Evolutionary conservation across 1,140 invertebrate species (phyloP).

Genomic region (Apocrypta bakeri): DNA sequence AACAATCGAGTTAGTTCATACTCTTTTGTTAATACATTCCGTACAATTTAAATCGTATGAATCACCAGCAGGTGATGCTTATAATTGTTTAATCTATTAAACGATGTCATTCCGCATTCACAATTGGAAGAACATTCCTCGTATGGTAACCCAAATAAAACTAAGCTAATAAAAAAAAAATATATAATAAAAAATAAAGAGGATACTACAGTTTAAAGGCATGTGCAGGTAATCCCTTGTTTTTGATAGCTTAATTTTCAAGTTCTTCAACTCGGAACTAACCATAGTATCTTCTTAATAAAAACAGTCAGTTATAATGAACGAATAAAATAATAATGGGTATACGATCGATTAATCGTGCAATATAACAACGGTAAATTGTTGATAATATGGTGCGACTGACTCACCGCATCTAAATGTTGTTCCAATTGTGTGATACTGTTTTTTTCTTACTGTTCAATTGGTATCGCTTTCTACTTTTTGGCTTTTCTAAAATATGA

Average conservation of each 20-base stretch:
- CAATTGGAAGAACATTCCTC: constrained; percentile 75
- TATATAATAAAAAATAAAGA: constrained; percentile 54
- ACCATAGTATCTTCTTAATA: constrained; percentile 30
- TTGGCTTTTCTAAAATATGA: constrained; percentile 76
- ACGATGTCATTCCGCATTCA: constrained; percentile 71
- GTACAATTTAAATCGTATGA: constrained; percentile 17
- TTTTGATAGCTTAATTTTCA: neutral
- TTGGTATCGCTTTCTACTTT: constrained; percentile 74
- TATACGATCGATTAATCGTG: constrained; percentile 68
- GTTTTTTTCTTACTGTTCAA: constrained; percentile 68
- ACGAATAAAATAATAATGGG: constrained; percentile 27
- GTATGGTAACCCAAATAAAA: constrained; percentile 61
- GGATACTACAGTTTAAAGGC: constrained; percentile 51
- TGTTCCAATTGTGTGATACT: constrained; percentile 74
- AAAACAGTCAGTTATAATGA: constrained; percentile 49
- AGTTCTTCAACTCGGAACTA: neutral
- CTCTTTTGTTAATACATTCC: too few relatives aligned
- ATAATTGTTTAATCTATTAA: neutral
- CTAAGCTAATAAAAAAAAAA: constrained; percentile 52
- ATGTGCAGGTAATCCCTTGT: neutral
- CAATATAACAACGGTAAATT: constrained; percentile 71
- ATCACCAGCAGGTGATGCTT: constrained; percentile 28
- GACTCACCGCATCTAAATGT: constrained; percentile 76
- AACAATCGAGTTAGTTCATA: neutral
- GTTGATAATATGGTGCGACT: constrained; percentile 64